These are phyloP conservation scores for Tetragnatha versicolor DNA, from an alignment of 1,140 invertebrate species.

Conservation along the genomic window DNA sequence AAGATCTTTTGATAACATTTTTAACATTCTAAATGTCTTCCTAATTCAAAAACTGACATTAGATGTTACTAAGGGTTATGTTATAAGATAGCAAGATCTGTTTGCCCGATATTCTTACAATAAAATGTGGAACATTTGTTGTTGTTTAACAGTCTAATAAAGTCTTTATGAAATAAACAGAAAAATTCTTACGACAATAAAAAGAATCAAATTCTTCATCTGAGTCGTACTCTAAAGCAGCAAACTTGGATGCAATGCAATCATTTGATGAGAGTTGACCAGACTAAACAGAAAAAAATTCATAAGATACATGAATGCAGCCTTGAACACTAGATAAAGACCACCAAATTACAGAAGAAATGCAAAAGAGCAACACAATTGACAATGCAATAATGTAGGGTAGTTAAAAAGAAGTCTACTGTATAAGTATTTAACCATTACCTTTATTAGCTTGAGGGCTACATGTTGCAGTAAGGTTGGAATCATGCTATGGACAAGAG, in stretches of 20 bases:
- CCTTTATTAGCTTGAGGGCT: conserved; percentile 12
- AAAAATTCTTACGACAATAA: conserved; percentile 72
- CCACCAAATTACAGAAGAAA: background rate
- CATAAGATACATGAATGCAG: background rate
- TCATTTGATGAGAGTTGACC: conserved; percentile 68
- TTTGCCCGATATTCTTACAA: too few relatives aligned
- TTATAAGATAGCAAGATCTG: too few relatives aligned
- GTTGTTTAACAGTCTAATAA: background rate
- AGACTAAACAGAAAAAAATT: conserved; percentile 60
- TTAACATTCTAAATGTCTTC: too few relatives aligned
- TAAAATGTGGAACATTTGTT: too few relatives aligned
- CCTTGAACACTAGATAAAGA: background rate
- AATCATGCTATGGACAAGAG: background rate
- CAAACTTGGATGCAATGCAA: conserved; percentile 75
- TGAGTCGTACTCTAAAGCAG: conserved; percentile 81
- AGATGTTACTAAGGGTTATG: too few relatives aligned
- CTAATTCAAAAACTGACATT: too few relatives aligned
- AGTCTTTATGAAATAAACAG: background rate
- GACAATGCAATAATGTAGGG: background rate
- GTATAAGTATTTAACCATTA: background rate
- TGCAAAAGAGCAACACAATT: background rate
- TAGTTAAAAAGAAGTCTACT: background rate
- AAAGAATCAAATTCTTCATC: conserved; percentile 88
- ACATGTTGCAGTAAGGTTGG: background rate
- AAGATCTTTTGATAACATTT: too few relatives aligned